phyloP scores from a whole-genome alignment of 2,888 invertebrate genomes.

The Pyrgus malvae region DNA sequence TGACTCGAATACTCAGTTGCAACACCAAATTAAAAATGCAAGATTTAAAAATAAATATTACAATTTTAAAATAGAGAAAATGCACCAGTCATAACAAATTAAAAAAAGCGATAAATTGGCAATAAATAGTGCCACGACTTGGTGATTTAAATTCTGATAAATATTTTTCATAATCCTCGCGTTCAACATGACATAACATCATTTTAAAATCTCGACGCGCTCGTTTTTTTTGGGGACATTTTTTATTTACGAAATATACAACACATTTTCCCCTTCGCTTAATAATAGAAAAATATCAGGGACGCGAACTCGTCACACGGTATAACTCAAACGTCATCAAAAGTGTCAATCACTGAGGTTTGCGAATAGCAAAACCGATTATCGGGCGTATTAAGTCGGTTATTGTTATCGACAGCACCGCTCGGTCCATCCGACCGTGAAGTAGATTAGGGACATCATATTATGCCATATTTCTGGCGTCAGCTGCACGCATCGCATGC shows the following conservation, averaged over 20 bases:
- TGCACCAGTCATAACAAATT: too few relatives aligned
- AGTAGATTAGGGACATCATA: constrained; percentile 81
- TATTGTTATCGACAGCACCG: constrained; percentile 77
- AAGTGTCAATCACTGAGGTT: constrained; percentile 80
- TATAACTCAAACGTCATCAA: constrained; percentile 67
- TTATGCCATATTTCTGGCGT: constrained; percentile 76
- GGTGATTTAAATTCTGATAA: constrained; percentile 10
- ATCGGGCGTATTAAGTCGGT: constrained; percentile 79
- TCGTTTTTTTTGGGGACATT: constrained; percentile 23
- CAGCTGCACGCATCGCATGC: constrained; percentile 75
- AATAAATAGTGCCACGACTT: not conserved
- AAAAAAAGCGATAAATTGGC: too few relatives aligned
- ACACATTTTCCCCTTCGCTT: constrained; percentile 23
- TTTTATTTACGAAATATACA: constrained; percentile 27
- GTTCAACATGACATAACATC: not conserved
- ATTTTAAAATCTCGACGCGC: constrained; percentile 21
- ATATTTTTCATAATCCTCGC: constrained; percentile 18
- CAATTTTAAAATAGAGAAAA: too few relatives aligned
- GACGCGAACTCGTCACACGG: constrained; percentile 51
- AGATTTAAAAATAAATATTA: not conserved
- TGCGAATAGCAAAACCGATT: constrained; percentile 80
- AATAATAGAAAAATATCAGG: constrained; percentile 50
- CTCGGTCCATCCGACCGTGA: constrained; percentile 68
- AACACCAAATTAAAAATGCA: too few relatives aligned
- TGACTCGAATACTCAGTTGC: too few relatives aligned